Base-by-base conservation (phyloP, 1,140 invertebrate genomes). In the Amphibalanus amphitrite region DNA sequence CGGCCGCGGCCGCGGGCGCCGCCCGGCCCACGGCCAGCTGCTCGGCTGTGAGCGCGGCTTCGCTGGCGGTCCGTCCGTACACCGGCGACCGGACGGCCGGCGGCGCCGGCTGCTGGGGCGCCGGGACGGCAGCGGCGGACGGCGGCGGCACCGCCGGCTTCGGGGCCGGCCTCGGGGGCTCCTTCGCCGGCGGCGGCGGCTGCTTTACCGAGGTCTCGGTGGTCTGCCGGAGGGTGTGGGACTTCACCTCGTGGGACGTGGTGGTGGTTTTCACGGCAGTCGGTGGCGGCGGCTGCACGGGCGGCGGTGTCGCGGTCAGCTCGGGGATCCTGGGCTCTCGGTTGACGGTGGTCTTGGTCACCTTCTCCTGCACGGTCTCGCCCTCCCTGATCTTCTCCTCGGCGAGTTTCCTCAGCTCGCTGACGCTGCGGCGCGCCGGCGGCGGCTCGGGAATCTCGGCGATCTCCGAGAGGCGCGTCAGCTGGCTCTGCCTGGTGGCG, bases 21-120 rank as follows among this genome's bases (percentile, higher is more conserved):
- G 71, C 70, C 71, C 74, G 30, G 28, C 73, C 71, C 29, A 73
- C 69, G 29, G 73, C 70, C 25, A 74, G 71, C 33, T 71, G 72
- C 47, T 59, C 47, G 10, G 10, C 47, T 20, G 47, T 59, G 10
- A 23, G 10, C 13, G 10, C 10, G 20, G 47, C 17, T 1, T 59
- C 47, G 13, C 1, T 20, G 13, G 47, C 47, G 47, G 47, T 59
- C 47, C 23, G 47, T 23, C 20, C 20, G 20, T 59, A 59, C 10
- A 59, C 13, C 1, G 47, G 10, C 3, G 47, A 59, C 10, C 1
- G 23, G 13, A 59, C 47, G 23, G 47, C 10, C 47, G 10, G 10
- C 13, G 10, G 47, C 20, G 20, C 20, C 20, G 47, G 47, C 20
- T 59, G 10, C 47, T 59, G 10, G 1, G 47, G 47, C 47, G 10